Evolutionary conservation across 2,888 invertebrate genomes (phyloP), one percentile per base, ranked within the genome.

Genomic region (Leucophenga montana): DNA sequence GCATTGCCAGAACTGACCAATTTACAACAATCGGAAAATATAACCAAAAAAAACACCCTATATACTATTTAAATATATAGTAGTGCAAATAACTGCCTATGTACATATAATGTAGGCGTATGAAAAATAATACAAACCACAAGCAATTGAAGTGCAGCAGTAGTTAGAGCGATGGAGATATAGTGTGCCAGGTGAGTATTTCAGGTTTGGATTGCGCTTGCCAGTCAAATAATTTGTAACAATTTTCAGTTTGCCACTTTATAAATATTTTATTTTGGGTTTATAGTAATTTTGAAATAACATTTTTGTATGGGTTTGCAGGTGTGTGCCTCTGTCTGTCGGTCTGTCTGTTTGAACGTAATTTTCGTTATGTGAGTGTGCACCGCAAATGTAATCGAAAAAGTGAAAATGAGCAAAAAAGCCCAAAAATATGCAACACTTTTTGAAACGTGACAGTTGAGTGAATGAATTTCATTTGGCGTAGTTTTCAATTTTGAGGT

Each of bases 251-350:
- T 31, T 59, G 59, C 16, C n/a, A 33, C 16, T 33, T 59, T 33
- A 59, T 59, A 59, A 59, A 59, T 59, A 59, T 59, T 59, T 59
- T 9, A 59, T 59, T 27, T 59, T 59, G 59, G 59, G 59, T 59
- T 59, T 59, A 59, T 33, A 33, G 59, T 59, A 59, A 59, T 57
- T 46, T 46, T n/a, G 46, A 1, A n/a, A 46, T 6, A 46, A 46
- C 3, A 4, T 46, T 13, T 46, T n/a, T n/a, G 13, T 13, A n/a
- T n/a, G n/a, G n/a, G n/a, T n/a, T n/a, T n/a, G n/a, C n/a, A n/a
- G n/a, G n/a, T n/a, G n/a, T n/a, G n/a, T n/a, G n/a, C n/a, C n/a
- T n/a, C n/a, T n/a, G n/a, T n/a, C n/a, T n/a, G n/a, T n/a, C n/a
- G n/a, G n/a, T n/a, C n/a, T n/a, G n/a, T n/a, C n/a, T 46, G 46